Base-by-base conservation (phyloP, 2,797 vertebrate species). In the Manis pentadactyla region DNA sequence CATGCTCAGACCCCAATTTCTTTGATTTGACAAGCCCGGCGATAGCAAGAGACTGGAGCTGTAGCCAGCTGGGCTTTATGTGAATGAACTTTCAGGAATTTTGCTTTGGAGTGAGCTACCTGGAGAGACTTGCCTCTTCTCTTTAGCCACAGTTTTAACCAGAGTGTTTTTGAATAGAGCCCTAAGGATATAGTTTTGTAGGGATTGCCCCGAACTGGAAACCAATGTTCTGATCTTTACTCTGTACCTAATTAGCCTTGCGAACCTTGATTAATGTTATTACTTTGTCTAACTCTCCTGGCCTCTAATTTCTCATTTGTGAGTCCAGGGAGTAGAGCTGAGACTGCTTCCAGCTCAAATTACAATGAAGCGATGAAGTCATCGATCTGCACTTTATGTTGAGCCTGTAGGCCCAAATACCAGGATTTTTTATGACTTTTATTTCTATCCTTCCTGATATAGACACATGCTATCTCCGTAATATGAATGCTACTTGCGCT, bases 51-150 rank as follows among this genome's bases (percentile, higher is more conserved):
- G 21, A 17, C 14, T 21, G 27, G 15, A 4, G 29, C 64, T 87
- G 49, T 29, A 68, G 66, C 53, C 94, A 93, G 63, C 82, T 96
- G 55, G 87, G 64, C 37, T 95, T 73, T 51, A 79, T 34, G 25
- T 39, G 27, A 84, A 51, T 84, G 69, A 90, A 84, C 69, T 89
- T 91, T 77, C 57, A 93, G n/a, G 53, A 93, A 79, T 85, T 94
- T 85, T 95, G 42, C 46, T 29, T 86, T 95, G 91, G 88, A 63
- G 39, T 90, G 42, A 84, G 18, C 51, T 90, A 64, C 71, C n/a
- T 94, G 66, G 74, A 87, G 25, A 78, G 57, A 90, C 23, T 59
- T 93, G 9, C 55, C 23, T 81, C 21, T 96, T 93, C 51, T 81
- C 39, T 69, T 31, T 4, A 59, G 39, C 19, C 49, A n/a, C 88